Conservation (phyloP, 2,797 vertebrate genomes). For the Parambassis ranga region DNA sequence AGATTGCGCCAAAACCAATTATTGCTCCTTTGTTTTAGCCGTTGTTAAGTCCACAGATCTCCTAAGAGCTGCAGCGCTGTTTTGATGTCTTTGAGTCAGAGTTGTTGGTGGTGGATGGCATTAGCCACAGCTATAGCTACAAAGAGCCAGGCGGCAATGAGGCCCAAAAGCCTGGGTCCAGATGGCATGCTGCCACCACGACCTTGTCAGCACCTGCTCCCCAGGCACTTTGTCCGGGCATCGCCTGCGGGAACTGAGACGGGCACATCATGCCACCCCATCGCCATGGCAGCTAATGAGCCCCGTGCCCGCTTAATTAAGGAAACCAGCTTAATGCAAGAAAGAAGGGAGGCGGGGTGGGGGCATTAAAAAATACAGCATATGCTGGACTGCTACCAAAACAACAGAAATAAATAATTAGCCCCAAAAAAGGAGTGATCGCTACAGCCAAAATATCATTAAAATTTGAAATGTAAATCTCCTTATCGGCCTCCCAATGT, state of each 20-base stretch:
- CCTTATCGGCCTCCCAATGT: constrained; percentile 79
- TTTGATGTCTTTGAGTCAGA: constrained; percentile 81
- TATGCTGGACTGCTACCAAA: constrained; percentile 79
- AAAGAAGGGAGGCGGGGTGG: constrained; percentile 43
- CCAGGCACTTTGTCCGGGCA: constrained; percentile 83
- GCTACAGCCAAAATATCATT: constrained; percentile 81
- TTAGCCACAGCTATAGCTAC: constrained; percentile 67
- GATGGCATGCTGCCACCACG: constrained; percentile 81
- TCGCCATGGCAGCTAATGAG: constrained; percentile 82
- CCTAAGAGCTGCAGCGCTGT: constrained; percentile 71
- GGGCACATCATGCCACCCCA: constrained; percentile 76
- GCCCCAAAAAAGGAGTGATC: constrained; percentile 69
- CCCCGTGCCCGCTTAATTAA: constrained; percentile 83
- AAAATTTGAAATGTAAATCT: constrained; percentile 86
- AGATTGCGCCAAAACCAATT: constrained; percentile 85
- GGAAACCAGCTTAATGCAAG: constrained; percentile 75
- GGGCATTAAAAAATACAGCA: constrained; percentile 40
- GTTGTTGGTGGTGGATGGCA: constrained; percentile 76
- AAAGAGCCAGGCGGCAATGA: constrained; percentile 69
- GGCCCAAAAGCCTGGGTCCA: constrained; percentile 74
- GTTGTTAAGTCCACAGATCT: constrained; percentile 80
- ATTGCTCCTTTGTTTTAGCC: constrained; percentile 80
- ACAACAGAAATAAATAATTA: constrained; percentile 81
- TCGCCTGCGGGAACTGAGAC: constrained; percentile 74
- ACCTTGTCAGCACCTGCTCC: constrained; percentile 87